These are phyloP conservation scores for Drosophila mettleri DNA, from an alignment of 2,888 invertebrate species.

Conservation along the genomic window DNA sequence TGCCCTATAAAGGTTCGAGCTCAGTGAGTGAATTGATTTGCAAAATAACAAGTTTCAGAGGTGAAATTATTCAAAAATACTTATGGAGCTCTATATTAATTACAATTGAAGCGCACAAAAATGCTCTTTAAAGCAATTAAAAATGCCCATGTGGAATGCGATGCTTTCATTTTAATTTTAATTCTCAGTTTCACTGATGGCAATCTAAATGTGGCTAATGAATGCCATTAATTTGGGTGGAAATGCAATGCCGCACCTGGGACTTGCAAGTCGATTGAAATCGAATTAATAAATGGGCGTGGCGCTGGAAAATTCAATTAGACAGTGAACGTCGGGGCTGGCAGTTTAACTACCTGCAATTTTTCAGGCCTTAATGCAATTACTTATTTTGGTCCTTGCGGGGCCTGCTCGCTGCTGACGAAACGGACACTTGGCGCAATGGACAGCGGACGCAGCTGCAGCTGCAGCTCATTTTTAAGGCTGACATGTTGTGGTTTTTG, in stretches of 20 bases:
- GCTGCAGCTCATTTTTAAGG: conserved; percentile 65
- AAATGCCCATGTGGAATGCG: no score
- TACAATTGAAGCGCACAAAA: no score
- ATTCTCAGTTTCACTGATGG: conserved; percentile 43
- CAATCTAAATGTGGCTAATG: conserved; percentile 77
- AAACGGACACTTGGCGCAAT: conserved; percentile 60
- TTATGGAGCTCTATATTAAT: no score
- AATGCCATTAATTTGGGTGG: conserved; percentile 74
- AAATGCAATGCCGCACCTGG: conserved; percentile 46
- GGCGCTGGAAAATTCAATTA: conserved; percentile 76
- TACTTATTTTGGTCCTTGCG: conserved; percentile 44
- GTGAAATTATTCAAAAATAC: no score
- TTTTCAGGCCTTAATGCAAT: conserved; percentile 70
- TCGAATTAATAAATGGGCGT: conserved; percentile 80
- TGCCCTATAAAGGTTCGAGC: no score
- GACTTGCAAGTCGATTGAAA: conserved; percentile 71
- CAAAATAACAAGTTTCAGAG: no score
- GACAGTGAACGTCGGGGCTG: conserved; percentile 36
- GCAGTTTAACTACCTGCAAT: conserved; percentile 65
- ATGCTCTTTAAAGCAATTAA: no score
- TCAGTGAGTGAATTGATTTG: no score
- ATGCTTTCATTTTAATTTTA: conserved; percentile 28
- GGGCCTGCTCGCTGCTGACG: conserved; percentile 32
- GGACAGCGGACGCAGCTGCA: conserved; percentile 60
- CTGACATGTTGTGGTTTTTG: conserved; percentile 61